Evolutionary conservation across 2,113 vertebrate genomes (phyloP), one percentile per base, ranked within the genome.

Genomic region (Cephalopholis sonnerati): DNA sequence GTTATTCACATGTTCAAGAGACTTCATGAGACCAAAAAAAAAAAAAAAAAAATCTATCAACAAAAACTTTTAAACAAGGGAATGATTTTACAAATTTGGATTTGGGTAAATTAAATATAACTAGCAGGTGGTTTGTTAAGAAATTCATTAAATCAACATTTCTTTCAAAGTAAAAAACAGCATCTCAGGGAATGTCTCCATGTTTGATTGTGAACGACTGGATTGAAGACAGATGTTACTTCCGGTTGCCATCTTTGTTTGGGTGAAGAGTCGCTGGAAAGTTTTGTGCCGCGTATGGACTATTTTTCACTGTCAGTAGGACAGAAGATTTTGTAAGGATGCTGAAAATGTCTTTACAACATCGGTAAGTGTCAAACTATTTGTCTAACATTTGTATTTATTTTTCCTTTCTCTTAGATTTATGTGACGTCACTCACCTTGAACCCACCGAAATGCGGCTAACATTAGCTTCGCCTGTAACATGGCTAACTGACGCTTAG

Each of bases 171-270:
- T n/a, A n/a, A n/a, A n/a, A n/a, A n/a, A n/a, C n/a, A n/a, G n/a
- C n/a, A n/a, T n/a, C n/a, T n/a, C n/a, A n/a, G n/a, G n/a, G n/a
- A n/a, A n/a, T 36, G 32, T 7, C 7, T 36, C 7, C 32, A 7
- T 16, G 15, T 48, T 7, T 24, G 22, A 41, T 39, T 27, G 36
- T 6, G 4, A 63, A 22, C 4, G 29, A 22, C 18, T 3, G 5
- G 46, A 48, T 16, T 39, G 4, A 24, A 44, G 8, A 46, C 7
- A 2, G 0, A 17, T 25, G 10, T 44, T 13, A 64, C 59, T 80
- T 80, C 77, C 36, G 68, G 36, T 10, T 1, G 68, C 68, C 50
- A 72, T 65, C 24, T 72, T 72, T 9, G 48, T 64, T 64, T 63
- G 1, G 3, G 9, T 39, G 10, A 41, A 29, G 24, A 55, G 27